Conservation (phyloP, 37 sponge, comb jelly and placozoan genomes). For the Dysidea cf. avara region DNA sequence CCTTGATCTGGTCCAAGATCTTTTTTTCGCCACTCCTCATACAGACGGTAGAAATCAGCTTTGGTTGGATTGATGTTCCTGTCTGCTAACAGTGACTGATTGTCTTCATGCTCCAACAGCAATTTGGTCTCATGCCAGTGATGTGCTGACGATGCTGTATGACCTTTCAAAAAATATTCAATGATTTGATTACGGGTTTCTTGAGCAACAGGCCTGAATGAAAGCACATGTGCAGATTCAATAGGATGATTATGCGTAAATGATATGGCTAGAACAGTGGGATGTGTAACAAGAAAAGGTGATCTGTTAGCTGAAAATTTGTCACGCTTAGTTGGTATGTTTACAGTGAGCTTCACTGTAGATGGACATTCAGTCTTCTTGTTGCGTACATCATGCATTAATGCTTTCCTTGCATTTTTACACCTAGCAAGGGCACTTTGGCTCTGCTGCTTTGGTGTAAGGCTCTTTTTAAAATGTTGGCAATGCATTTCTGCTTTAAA, state of each 20-base stretch:
- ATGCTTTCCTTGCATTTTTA: too few relatives aligned
- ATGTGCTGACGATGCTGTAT: slow-evolving; percentile 14
- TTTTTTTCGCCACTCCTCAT: slow-evolving; percentile 8
- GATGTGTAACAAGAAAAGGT: too few relatives aligned
- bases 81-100: slow-evolving; percentile 15
- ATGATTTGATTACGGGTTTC: slow-evolving; percentile 20
- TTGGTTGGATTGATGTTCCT: slow-evolving; percentile 23
- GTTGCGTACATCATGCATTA: too few relatives aligned
- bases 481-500: slow-evolving; percentile 22
- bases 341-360: slow-evolving; percentile 6
- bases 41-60: neutral
- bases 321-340: too few relatives aligned
- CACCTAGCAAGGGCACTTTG: too few relatives aligned
- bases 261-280: too few relatives aligned
- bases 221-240: slow-evolving; percentile 24
- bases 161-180: slow-evolving; percentile 27
- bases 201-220: slow-evolving; percentile 14
- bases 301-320: too few relatives aligned
- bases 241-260: slow-evolving; percentile 24
- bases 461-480: slow-evolving; percentile 1
- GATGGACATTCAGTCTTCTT: too few relatives aligned
- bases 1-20: slow-evolving; percentile 23
- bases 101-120: slow-evolving; percentile 10
- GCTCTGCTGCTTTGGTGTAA: too few relatives aligned
- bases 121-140: slow-evolving; percentile 20